Conservation (phyloP, 2,797 vertebrate genomes). For the Corythornis leucogaster region DNA sequence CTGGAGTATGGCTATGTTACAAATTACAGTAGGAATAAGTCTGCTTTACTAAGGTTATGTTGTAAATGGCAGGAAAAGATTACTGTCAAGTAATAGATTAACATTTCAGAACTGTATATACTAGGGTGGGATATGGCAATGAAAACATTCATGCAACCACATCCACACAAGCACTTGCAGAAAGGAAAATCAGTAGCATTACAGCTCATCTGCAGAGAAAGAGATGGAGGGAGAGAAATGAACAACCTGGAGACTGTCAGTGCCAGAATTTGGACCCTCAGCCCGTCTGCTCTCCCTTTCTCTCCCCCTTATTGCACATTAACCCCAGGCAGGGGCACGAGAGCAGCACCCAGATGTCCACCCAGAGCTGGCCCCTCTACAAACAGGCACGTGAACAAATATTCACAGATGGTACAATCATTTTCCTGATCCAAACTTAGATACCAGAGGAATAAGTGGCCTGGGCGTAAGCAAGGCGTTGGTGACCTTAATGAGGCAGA, state of each 20-base stretch:
- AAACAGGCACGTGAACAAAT: background rate
- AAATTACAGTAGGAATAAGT: background rate
- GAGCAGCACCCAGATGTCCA: background rate
- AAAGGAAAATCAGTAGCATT: background rate
- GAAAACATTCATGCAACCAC: background rate
- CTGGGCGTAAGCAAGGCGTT: background rate
- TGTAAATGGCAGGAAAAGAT: background rate
- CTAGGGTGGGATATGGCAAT: background rate
- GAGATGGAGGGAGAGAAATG: background rate
- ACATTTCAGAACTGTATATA: background rate
- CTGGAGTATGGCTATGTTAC: background rate
- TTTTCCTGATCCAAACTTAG: background rate
- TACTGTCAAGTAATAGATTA: conserved; percentile 1
- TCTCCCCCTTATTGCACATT: too few relatives aligned
- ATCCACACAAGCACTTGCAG: background rate
- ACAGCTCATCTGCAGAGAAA: background rate
- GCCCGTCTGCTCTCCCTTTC: background rate
- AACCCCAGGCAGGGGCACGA: accelerated
- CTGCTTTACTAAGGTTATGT: background rate
- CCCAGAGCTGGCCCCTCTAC: background rate
- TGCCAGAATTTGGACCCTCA: background rate
- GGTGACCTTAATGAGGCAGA: background rate
- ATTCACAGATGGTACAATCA: background rate
- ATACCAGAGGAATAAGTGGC: background rate
- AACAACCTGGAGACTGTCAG: background rate